Evolutionary conservation across 2,888 invertebrate genomes (phyloP).

Genomic region (Listrodromus nycthemerus): DNA sequence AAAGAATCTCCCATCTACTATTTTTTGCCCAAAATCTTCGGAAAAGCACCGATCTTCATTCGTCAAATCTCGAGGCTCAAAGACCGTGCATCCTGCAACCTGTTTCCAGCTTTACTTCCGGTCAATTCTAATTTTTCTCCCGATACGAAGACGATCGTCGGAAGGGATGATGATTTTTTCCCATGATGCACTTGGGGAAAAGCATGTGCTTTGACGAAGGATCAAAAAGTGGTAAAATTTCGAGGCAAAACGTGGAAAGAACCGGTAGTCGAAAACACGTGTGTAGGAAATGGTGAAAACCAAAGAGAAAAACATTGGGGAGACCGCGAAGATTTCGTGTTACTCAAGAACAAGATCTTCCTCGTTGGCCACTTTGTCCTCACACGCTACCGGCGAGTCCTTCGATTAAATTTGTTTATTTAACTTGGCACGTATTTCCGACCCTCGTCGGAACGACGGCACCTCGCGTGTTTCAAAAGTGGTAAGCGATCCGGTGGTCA

Average conservation of each 20-base stretch:
- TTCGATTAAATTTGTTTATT: constrained; percentile 69
- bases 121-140: constrained; percentile 45
- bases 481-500: constrained; percentile 63
- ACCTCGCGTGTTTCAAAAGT: constrained; percentile 57
- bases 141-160: not conserved
- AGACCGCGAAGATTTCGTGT: constrained; percentile 34
- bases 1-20: constrained; percentile 13
- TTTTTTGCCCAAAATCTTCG: constrained; percentile 32
- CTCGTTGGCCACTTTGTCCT: constrained; percentile 43
- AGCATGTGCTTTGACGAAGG: constrained; percentile 44
- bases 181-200: constrained; percentile 2
- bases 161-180: constrained; percentile 50
- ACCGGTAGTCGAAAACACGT: constrained; percentile 56
- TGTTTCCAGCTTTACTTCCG: constrained; percentile 61
- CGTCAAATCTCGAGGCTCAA: not conserved
- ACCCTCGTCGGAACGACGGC: constrained; percentile 14
- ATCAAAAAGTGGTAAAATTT: constrained; percentile 46
- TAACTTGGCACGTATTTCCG: constrained; percentile 67
- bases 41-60: constrained; percentile 35
- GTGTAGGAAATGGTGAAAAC: constrained; percentile 58
- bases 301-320: constrained; percentile 40
- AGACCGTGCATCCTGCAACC: constrained; percentile 54
- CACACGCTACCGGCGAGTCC: constrained; percentile 21
- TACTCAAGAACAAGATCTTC: constrained; percentile 20
- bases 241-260: constrained; percentile 24